These are phyloP conservation scores for Punctoribates punctum DNA, from an alignment of 2,888 invertebrate species.

Conservation along the genomic window DNA sequence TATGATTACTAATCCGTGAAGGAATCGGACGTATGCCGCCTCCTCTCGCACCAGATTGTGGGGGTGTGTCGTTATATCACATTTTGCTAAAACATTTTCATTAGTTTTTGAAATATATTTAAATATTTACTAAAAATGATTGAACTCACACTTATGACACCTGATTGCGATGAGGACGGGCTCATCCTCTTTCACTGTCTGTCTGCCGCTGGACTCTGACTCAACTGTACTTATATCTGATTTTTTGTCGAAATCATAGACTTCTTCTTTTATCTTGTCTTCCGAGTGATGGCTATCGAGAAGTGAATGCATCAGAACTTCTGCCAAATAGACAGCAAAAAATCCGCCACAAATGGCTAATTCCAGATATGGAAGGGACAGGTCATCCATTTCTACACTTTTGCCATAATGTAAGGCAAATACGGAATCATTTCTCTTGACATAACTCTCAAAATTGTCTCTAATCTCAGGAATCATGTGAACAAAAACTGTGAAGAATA, in stretches of 20 bases:
- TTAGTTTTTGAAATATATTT: background rate
- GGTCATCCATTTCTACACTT: constrained; percentile 39
- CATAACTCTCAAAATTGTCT: constrained; percentile 60
- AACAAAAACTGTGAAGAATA: constrained; percentile 74
- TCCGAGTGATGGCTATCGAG: constrained; percentile 52
- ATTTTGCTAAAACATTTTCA: constrained; percentile 12
- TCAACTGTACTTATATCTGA: constrained; percentile 14
- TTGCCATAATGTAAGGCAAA: constrained; percentile 54
- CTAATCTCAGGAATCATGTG: constrained; percentile 75
- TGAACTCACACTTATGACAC: background rate
- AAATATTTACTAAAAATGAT: background rate
- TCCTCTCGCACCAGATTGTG: background rate
- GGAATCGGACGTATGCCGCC: background rate
- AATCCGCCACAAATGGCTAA: constrained; percentile 70
- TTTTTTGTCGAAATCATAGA: constrained; percentile 15
- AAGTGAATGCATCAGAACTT: constrained; percentile 70
- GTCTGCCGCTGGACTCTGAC: background rate
- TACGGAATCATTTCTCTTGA: background rate
- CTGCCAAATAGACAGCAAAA: constrained; percentile 71
- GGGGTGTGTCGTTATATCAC: background rate
- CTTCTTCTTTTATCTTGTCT: background rate
- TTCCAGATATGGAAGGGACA: constrained; percentile 65
- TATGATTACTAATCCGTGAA: constrained; percentile 41
- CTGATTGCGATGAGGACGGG: constrained; percentile 12
- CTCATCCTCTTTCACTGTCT: background rate